Evolutionary conservation across 2,888 invertebrate genomes (phyloP).

Genomic region (Hirtodrosophila duncani): DNA sequence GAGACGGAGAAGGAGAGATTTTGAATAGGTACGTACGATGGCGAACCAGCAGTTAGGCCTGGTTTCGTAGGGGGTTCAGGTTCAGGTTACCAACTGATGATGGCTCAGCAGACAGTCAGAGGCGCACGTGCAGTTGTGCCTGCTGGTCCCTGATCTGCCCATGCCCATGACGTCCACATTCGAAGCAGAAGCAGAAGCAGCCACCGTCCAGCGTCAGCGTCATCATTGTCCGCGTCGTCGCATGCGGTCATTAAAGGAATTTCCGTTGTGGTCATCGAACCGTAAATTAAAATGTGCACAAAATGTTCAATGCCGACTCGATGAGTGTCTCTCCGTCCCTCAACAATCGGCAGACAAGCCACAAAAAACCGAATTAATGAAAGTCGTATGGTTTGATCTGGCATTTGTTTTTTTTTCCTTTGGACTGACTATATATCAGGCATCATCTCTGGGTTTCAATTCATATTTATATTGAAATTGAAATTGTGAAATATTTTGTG

Average conservation of each 20-base stretch:
- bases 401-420: conserved; percentile 27
- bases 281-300: conserved; percentile 64
- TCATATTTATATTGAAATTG: no score
- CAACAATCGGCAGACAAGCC: conserved; percentile 10
- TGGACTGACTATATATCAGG: no score
- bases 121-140: conserved; percentile 40
- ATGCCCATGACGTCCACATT: conserved; percentile 5
- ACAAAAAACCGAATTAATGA: conserved; percentile 15
- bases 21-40: no score
- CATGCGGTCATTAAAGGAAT: conserved; percentile 68
- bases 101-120: not conserved
- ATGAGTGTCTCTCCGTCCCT: conserved; percentile 2
- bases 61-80: conserved; percentile 1
- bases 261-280: conserved; percentile 69
- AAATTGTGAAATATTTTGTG: no score
- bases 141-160: not conserved
- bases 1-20: not conserved
- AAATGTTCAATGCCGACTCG: conserved; percentile 22
- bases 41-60: conserved; percentile 1
- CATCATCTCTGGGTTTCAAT: no score
- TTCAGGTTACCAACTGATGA: conserved; percentile 38
- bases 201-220: conserved; percentile 9
- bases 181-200: conserved; percentile 25
- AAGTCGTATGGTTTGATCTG: conserved; percentile 37
- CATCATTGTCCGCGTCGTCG: conserved; percentile 49